phyloP scores from a whole-genome alignment of 1,140 invertebrate species.

The Drosophila nigrodunni region DNA sequence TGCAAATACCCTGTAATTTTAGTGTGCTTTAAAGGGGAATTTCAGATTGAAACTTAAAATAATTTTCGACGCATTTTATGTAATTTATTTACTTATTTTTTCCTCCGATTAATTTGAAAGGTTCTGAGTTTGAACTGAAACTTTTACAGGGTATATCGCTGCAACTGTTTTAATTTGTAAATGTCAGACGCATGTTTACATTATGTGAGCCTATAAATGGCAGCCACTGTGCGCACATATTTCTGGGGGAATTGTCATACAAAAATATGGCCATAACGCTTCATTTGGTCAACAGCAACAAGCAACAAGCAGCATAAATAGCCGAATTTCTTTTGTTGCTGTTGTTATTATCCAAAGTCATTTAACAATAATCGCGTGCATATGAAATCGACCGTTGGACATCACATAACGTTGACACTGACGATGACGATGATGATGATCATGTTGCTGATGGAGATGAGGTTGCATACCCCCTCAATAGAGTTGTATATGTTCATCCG shows the following conservation, averaged over 20 bases:
- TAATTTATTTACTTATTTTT: too few species aligned
- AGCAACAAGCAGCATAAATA: conserved; percentile 44
- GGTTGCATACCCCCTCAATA: neutral
- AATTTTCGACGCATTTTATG: too few species aligned
- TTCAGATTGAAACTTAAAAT: too few species aligned
- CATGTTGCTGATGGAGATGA: conserved; percentile 1
- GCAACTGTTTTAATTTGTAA: neutral
- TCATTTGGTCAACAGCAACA: conserved; percentile 50
- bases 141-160: neutral
- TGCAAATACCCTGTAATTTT: conserved; percentile 10
- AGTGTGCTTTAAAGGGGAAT: too few species aligned
- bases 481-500: neutral
- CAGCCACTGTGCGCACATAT: conserved; percentile 1
- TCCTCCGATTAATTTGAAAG: too few species aligned
- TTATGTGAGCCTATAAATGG: conserved; percentile 16
- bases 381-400: conserved; percentile 54
- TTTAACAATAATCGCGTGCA: conserved; percentile 69
- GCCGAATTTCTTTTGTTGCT: conserved; percentile 12
- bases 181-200: conserved; percentile 36
- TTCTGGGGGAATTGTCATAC: conserved; percentile 25
- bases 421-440: conserved; percentile 9
- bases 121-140: too few species aligned
- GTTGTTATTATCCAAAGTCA: conserved; percentile 52
- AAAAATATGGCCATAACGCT: conserved; percentile 51
- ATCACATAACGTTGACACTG: conserved; percentile 22